Evolutionary conservation across 1,140 invertebrate genomes (phyloP).

Genomic region (Thaumatotibia leucotreta): DNA sequence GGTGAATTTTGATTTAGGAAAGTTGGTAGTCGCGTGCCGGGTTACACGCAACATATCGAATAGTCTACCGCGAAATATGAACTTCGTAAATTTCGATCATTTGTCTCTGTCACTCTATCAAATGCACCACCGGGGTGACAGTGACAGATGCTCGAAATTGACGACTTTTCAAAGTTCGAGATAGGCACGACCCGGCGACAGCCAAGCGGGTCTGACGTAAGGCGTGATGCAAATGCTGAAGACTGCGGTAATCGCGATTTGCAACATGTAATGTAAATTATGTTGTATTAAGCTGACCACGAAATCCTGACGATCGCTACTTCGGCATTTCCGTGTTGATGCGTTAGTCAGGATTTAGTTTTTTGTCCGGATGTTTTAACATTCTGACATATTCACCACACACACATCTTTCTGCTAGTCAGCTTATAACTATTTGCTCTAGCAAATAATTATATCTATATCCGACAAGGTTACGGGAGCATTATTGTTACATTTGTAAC

Average conservation of each 20-base stretch:
- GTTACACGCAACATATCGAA: conserved; percentile 9
- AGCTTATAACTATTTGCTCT: no score
- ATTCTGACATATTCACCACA: neutral
- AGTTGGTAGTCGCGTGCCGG: neutral
- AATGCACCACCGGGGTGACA: no score
- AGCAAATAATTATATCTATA: no score
- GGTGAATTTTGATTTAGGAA: neutral
- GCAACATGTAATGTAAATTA: neutral
- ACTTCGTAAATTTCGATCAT: no score
- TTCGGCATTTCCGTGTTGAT: neutral
- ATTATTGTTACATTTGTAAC: no score
- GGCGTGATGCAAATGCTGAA: neutral
- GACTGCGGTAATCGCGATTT: neutral
- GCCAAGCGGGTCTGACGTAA: neutral
- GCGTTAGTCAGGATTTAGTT: neutral
- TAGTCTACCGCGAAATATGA: no score
- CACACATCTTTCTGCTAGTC: no score
- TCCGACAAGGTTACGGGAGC: no score
- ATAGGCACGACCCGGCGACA: neutral
- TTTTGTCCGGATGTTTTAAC: neutral
- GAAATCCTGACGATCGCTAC: neutral
- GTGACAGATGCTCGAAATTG: no score
- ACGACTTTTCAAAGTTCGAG: no score
- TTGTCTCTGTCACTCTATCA: no score
- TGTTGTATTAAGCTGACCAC: neutral